Evolutionary conservation across 2,113 vertebrate species (phyloP), one percentile per base, ranked within the genome.

Genomic region (Dryoscopus gambensis): DNA sequence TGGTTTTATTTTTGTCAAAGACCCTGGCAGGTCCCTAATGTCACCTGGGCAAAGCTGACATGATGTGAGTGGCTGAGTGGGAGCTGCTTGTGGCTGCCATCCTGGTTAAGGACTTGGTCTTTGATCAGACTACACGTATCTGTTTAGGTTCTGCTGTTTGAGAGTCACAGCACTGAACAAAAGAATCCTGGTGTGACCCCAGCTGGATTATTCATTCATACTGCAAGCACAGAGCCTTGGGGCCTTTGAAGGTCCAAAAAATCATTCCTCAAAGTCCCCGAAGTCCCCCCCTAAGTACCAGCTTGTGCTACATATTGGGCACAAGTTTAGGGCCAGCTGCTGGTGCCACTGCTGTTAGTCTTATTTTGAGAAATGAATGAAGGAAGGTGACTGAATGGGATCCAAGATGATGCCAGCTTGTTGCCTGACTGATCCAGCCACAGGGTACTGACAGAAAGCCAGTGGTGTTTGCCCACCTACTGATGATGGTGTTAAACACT

Each of bases 81-180:
- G 25, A 73, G 35, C 30, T 63, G 59, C n/a, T 24, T 31, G 70
- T 24, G 49, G 42, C 28, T 64, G 37, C 31, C 22, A 4, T 30
- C 16, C 68, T n/a, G 8, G 18, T 24, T 49, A 22, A 67, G n/a
- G 28, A 44, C 46, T 52, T 10, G 1, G 9, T 39, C 33, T 67
- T 57, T 46, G 52, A 18, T 21, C 56, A 55, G 68, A 31, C 20
- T 31, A 2, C 5, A 1, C 0, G 0, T 10, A 1, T 16, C n/a
- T 46, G 15, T 20, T 64, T 20, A 8, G 25, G 33, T 59, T 42
- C 50, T 49, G 37, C 10, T 19, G 2, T 27, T 35, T 27, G 59
- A 47, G 67, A 71, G 9, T 18, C 44, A 69, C 2, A 13, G 27
- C 18, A 33, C 30, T 23, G 23, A 75, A 55, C 2, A 9, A 55